These are phyloP conservation scores for Gallinago stenura DNA, from an alignment of 2,797 vertebrate genomes.

Conservation along the genomic window DNA sequence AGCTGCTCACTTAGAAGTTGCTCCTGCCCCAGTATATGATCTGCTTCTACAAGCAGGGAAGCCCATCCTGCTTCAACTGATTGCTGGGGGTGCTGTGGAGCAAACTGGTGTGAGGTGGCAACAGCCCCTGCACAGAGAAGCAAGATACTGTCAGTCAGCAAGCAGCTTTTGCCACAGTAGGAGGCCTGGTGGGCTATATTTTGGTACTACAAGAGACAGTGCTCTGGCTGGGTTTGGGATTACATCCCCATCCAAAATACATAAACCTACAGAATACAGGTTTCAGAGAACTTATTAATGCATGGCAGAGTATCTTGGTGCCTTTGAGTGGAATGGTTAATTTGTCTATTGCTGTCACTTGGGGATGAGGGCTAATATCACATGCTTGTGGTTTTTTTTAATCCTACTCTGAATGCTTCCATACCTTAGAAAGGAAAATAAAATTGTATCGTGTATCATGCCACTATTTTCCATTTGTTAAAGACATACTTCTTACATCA, in stretches of 20 bases:
- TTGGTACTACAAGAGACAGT: neutral
- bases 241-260: neutral
- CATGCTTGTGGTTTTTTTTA: neutral
- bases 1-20: fast-evolving
- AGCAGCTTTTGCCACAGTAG: neutral
- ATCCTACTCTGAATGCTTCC: slow-evolving; percentile 13
- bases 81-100: neutral
- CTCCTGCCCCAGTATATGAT: neutral
- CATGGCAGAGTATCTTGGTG: neutral
- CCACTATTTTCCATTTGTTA: slow-evolving; percentile 32
- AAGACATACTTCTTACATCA: slow-evolving; percentile 20
- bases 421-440: neutral
- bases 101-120: neutral
- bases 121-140: neutral
- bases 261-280: neutral
- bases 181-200: neutral
- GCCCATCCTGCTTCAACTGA: neutral
- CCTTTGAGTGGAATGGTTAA: neutral
- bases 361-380: neutral
- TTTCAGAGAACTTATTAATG: neutral
- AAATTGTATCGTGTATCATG: neutral
- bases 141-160: neutral
- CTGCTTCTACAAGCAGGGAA: neutral
- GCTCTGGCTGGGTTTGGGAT: neutral
- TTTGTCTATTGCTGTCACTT: neutral